Percentiles rank a stretch among this genome's conserved stretches.
These are phyloP conservation scores for Tetheella fluctuosa DNA, from an alignment of 2,888 invertebrate genomes.

Conservation along the genomic window DNA sequence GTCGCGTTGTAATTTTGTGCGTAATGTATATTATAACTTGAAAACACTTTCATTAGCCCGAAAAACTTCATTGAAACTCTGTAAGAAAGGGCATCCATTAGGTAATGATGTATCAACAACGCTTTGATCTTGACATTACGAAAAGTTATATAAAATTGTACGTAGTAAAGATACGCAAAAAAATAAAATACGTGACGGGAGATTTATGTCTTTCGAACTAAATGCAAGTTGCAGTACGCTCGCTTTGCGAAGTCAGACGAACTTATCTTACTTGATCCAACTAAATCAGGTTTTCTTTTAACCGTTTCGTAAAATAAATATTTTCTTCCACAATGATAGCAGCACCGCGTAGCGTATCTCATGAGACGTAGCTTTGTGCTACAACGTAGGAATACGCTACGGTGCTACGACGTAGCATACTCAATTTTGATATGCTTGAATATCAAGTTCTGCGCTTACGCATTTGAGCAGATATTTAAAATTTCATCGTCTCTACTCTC, in stretches of 20 bases:
- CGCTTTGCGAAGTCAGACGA: not conserved
- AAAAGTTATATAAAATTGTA: not conserved
- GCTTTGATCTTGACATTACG: not conserved
- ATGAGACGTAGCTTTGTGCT: not conserved
- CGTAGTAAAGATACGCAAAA: not conserved
- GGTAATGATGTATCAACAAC: not conserved
- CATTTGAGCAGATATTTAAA: not conserved
- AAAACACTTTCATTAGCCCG: no score
- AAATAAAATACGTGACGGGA: not conserved
- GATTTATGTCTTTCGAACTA: not conserved
- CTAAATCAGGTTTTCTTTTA: not conserved
- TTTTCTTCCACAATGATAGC: not conserved
- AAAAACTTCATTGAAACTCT: not conserved
- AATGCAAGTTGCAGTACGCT: slow-evolving; percentile 2
- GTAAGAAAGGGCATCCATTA: slow-evolving; percentile 1
- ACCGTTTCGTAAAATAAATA: not conserved
- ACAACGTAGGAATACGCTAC: not conserved
- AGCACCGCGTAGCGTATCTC: not conserved
- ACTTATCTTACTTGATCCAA: slow-evolving; percentile 8
- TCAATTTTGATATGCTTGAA: not conserved
- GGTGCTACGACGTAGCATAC: not conserved
- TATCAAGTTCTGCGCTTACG: no score
- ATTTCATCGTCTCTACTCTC: not conserved
- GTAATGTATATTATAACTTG: no score
- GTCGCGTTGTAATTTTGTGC: no score